Evolutionary conservation across 1,140 invertebrate genomes (phyloP).

Genomic region (Nymphalis io): DNA sequence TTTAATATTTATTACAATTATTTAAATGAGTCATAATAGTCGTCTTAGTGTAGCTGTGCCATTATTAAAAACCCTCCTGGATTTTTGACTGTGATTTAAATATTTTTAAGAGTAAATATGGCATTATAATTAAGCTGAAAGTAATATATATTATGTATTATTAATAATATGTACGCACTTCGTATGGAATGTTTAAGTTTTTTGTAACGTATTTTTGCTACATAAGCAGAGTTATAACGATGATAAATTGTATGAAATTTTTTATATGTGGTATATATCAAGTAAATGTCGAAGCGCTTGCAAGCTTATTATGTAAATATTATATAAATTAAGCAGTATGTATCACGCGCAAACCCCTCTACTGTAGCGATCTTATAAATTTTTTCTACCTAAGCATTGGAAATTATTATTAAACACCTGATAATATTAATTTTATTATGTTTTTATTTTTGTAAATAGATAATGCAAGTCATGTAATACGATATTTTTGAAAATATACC

Average conservation of each 20-base stretch:
- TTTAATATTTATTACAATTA: too few relatives aligned
- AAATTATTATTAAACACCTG: conserved; percentile 50
- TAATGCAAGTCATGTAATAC: conserved; percentile 78
- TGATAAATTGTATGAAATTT: conserved; percentile 18
- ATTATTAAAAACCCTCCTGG: too few relatives aligned
- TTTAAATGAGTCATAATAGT: too few relatives aligned
- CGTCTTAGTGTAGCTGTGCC: too few relatives aligned
- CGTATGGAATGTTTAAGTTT: background rate
- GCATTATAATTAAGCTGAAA: too few relatives aligned
- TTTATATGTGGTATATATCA: conserved; percentile 26
- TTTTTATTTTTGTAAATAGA: conserved; percentile 76
- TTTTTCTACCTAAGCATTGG: conserved; percentile 42
- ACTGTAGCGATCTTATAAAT: conserved; percentile 7
- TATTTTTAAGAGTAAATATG: too few relatives aligned
- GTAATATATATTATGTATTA: too few relatives aligned
- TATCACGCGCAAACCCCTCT: conserved; percentile 40
- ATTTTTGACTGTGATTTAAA: too few relatives aligned
- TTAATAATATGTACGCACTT: background rate
- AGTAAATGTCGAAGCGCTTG: conserved; percentile 37
- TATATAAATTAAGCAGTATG: conserved; percentile 42
- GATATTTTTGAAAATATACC: conserved; percentile 80
- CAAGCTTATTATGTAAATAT: conserved; percentile 52
- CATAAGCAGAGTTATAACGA: conserved; percentile 1
- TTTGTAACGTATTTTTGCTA: conserved; percentile 16
- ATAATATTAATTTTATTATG: conserved; percentile 57